Evolutionary conservation across 2,113 vertebrate genomes (phyloP), one percentile per base, ranked within the genome.

Genomic region (Alectura lathami): DNA sequence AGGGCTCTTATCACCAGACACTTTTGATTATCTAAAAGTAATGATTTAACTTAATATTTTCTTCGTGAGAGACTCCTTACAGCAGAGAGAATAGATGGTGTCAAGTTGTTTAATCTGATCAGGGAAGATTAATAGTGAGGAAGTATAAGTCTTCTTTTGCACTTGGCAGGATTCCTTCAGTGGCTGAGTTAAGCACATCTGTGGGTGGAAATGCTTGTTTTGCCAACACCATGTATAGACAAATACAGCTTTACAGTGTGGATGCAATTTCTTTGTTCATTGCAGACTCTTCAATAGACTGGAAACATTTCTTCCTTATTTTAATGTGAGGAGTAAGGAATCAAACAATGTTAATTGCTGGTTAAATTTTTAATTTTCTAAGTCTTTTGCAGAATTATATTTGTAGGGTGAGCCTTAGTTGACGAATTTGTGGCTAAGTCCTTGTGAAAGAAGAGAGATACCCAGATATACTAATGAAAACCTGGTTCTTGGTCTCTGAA

Each of bases 221-320:
- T 91, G 67, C 56, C 2, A 27, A 34, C 5, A 6, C 17, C 4
- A 15, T 54, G 78, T 86, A 20, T 63, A 54, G 78, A 38, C 80
- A 69, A 83, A 70, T 73, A 63, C 70, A 24, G 9, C 75, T 73
- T 84, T 57, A 59, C 26, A 29, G 18, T 50, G 23, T 43, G 67
- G 10, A 34, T 87, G 15, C 17, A 84, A 18, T 78, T 89, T 81
- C 21, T 79, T 45, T 72, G 18, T 89, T 64, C 29, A 70, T 20
- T 74, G 79, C 74, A 83, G 79, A 45, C 34, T 83, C 68, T 64
- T 96, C 68, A 88, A 53, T 94, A 86, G 79, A 85, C 86, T 78
- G 60, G 32, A 89, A 91, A 17, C 77, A 67, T 16, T 68, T 72
- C 29, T 86, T 93, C 60, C 26, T n/a, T 77, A 36, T 74, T 85